Base-by-base conservation (phyloP, 2,113 vertebrate species). In the Platichthys flesus region DNA sequence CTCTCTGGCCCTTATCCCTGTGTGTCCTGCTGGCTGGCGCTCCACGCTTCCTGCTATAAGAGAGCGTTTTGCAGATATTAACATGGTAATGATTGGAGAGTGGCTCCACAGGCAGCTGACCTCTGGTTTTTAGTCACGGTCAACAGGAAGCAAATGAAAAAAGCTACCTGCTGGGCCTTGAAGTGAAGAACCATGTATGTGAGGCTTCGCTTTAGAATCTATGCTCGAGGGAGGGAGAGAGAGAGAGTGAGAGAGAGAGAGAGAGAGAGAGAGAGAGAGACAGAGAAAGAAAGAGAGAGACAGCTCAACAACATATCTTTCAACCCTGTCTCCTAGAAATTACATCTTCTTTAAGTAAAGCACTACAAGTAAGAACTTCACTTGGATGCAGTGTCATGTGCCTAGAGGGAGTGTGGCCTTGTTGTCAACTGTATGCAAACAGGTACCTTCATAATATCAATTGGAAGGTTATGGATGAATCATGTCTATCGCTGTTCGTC, bases 41-140 rank as follows among this genome's bases (percentile, higher is more conserved):
- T 49, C 15, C 47, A 51, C 47, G 47, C 16, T 58, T 78, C 18
- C 45, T 24, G 35, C 64, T 60, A 54, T 66, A 23, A 20, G 61
- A 77, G 76, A 78, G 47, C 31, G 51, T 85, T 85, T 70, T 83
- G 79, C 51, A 74, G 72, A 82, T 86, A 89, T 89, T 83, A 86
- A 59, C 78, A 86, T 90, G 64, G 78, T 82, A 88, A 89, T 84
- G 84, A 78, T 28, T 55, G 82, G 71, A 82, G 70, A 71, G 82
- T 9, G 60, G 49, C 82, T 76, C 84, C 66, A 2, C 80, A 65
- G 80, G 86, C 61, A 52, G 74, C 63, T 85, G 80, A 77, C 82
- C 74, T 15, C 56, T 49, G 67, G 37, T 31, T 70, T 78, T 88
- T 76, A 79, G 84, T 71, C 81, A 62, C 55, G 66, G 86, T 84